A percentile compares a stretch with the other conserved stretches of the same genome.
Conservation (phyloP, 92 coral and sea anemone genomes). For the Palythoa heliodiscus region DNA sequence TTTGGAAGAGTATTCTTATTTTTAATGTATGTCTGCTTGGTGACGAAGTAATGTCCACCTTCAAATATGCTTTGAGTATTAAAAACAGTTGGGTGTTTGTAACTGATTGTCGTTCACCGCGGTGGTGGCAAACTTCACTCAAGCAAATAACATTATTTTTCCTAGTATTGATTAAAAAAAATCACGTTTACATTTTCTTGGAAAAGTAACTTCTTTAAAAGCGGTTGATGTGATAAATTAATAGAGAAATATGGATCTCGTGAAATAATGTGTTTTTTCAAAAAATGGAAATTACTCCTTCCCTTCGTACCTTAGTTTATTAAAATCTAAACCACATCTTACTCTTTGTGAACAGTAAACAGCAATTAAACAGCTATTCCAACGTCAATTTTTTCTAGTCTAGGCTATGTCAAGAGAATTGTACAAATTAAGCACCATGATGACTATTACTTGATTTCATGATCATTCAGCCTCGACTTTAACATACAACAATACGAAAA, state of each 20-base stretch:
- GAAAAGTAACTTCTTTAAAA: neutral
- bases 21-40: constrained; percentile 1
- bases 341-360: neutral
- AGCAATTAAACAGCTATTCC: neutral
- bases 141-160: neutral
- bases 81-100: constrained; percentile 20
- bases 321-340: constrained; percentile 25
- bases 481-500: neutral
- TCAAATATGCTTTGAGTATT: constrained; percentile 5
- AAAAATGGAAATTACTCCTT: neutral
- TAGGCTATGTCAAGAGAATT: neutral
- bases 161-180: neutral
- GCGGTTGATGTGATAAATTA: neutral
- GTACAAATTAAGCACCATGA: neutral
- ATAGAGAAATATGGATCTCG: neutral
- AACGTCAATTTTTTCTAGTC: neutral
- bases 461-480: neutral
- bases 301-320: neutral
- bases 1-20: neutral
- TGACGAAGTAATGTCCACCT: neutral
- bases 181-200: neutral
- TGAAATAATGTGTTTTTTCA: neutral
- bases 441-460: neutral
- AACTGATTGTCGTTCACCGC: constrained; percentile 26
- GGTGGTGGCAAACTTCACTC: constrained; percentile 23